These are phyloP conservation scores for Heterodera schachtii DNA, from an alignment of 1,140 invertebrate genomes.

Conservation along the genomic window DNA sequence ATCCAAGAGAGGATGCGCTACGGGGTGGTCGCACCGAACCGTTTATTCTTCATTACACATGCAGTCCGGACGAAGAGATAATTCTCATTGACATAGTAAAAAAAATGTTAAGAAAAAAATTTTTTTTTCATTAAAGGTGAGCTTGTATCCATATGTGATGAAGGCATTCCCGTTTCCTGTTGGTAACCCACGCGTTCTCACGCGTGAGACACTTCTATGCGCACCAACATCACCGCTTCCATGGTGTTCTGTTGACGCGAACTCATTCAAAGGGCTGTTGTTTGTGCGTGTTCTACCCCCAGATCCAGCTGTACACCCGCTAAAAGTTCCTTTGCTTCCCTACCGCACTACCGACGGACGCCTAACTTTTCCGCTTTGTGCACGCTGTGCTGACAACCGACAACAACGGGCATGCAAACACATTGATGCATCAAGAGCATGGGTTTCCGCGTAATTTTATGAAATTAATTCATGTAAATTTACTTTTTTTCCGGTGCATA, in stretches of 20 bases:
- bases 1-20: slow-evolving; percentile 20
- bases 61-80: slow-evolving; percentile 18
- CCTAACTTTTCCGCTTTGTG: not conserved
- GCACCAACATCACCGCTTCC: not conserved
- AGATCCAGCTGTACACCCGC: not conserved
- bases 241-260: not conserved
- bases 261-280: not conserved
- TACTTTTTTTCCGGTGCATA: not conserved
- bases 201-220: not conserved
- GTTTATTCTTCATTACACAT: slow-evolving; percentile 23
- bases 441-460: slow-evolving; percentile 10
- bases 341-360: slow-evolving; percentile 5
- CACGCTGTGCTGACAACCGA: not conserved
- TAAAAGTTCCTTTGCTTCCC: not conserved
- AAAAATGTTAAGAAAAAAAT: too few species aligned
- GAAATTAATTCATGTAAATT: not conserved
- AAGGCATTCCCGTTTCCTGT: not conserved
- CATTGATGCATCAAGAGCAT: not conserved
- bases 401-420: slow-evolving; percentile 4
- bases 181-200: not conserved
- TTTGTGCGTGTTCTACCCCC: slow-evolving; percentile 3
- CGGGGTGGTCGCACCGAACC: slow-evolving; percentile 23
- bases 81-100: not conserved
- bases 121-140: not conserved
- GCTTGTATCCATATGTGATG: not conserved